Base-by-base conservation (phyloP, 2,797 vertebrate species). In the Rhinophrynus dorsalis region DNA sequence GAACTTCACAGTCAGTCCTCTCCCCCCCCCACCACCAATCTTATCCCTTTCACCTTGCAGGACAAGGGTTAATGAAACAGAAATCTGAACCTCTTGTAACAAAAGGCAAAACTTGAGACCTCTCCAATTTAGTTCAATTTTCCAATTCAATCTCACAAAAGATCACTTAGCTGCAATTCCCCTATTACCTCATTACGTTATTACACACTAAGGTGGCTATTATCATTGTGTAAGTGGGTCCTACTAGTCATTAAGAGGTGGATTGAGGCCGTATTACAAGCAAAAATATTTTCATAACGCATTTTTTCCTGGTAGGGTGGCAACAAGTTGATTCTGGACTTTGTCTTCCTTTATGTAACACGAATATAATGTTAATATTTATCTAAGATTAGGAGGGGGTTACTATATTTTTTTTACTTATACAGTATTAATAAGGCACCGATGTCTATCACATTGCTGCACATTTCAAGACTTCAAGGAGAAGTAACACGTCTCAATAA, bases 131-230 rank as follows among this genome's bases (percentile, higher is more conserved):
- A 77, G 2, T 17, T 71, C 27, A 75, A 52, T 42, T 80, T 74
- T 71, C 64, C 66, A 72, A 30, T 42, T 58, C 37, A 26, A 21
- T 15, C 35, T 42, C 37, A 75, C 32, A 73, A 80, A 78, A 75
- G 32, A 78, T 72, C 74, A 69, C 67, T 78, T 18, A 61, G 59
- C 5, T 65, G 9, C 18, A 78, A 66, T 83, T 85, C 81, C 62
- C 71, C 75, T 55, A 85, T 84, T 86, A 76, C 56, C 72, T 79
- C 78, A 84, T 82, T 82, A 85, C 80, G 65, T 76, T 61, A 79
- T 83, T 84, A 80, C 33, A 38, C 76, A 81, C 66, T 60, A 76
- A 82, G 66, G 62, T 61, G 68, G 32, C 78, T 80, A 77, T 81
- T 74, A 75, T 15, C 20, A 60, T 15, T 29, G 4, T 24, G 23